phyloP scores from a whole-genome alignment of 2,797 vertebrate species.

The Apogon hyalosoma region DNA sequence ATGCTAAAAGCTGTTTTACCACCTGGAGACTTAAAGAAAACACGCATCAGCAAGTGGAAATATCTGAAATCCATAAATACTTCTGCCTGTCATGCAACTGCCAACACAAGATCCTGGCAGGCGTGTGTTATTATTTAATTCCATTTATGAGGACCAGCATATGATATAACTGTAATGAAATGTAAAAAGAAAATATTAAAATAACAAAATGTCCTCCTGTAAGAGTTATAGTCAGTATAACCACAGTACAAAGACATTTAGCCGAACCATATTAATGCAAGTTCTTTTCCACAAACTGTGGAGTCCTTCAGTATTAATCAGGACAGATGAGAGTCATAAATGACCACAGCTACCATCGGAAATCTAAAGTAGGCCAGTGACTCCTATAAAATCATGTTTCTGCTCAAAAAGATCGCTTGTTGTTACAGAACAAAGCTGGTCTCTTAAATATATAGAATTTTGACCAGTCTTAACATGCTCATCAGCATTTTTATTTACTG shows the following conservation, averaged over 20 bases:
- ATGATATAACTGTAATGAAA: conserved; percentile 1
- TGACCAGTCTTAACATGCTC: conserved; percentile 9
- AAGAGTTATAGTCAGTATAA: conserved; percentile 11
- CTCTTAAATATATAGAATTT: conserved; percentile 13
- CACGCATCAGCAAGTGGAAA: conserved; percentile 3
- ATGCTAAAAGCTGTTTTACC: conserved; percentile 8
- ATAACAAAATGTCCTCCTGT: conserved; percentile 12
- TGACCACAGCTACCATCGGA: conserved; percentile 4
- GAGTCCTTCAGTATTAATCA: conserved; percentile 13
- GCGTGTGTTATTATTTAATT: not conserved
- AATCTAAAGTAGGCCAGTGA: conserved; percentile 19
- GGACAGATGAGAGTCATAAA: conserved; percentile 25
- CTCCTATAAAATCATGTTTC: not conserved
- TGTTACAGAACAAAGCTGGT: conserved; percentile 7
- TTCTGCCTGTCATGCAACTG: conserved; percentile 12
- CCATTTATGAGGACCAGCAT: too few relatives aligned
- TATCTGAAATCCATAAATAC: conserved; percentile 15
- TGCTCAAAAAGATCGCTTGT: conserved; percentile 8
- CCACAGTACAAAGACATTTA: conserved; percentile 11
- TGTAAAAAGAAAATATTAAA: not conserved
- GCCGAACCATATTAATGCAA: conserved; percentile 15
- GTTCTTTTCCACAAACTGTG: not conserved
- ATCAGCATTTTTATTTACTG: not conserved
- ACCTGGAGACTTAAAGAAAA: conserved; percentile 36
- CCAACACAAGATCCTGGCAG: not conserved